Base-by-base conservation (phyloP, 2,113 vertebrate species). In the Leucopsar rothschildi region DNA sequence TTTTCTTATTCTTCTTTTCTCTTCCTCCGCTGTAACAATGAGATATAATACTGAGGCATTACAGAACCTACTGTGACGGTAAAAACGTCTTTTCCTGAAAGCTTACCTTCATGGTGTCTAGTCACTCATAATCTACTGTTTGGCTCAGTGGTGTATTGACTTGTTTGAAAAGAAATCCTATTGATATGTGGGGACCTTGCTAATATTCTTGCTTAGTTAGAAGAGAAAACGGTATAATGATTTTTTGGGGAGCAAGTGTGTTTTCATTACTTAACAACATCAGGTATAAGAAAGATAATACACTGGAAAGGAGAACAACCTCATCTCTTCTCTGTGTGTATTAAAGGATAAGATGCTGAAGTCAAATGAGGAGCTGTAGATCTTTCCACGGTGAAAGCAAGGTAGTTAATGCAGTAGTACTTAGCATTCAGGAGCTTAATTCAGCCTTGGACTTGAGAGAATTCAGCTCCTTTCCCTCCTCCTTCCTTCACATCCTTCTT, bases 381-480 rank as follows among this genome's bases (percentile, higher is more conserved):
- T 95, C 69, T 89, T 87, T 53, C 42, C 53, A 69, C 3, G 5
- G 65, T 50, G 70, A 82, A 91, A 91, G 72, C 1, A 2, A 85
- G 56, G 31, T 82, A 59, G 66, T 90, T 91, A 93, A 95, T 94
- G 94, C 92, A 96, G 91, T 68, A 86, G 53, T 92, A 69, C 69
- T 96, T 86, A 87, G 65, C 56, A 92, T 97, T 95, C 93, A 88
- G 40, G 79, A 85, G 72, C 89, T 87, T 96, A 77, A 82, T 89
- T 85, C 93, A 90, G 61, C 69, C 33, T 95, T 92, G 92, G 88
- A 93, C 82, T 93, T 92, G 6, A 47, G 92, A 91, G 75, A 88
- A 93, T 94, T 88, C 76, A 81, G 10, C 44, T 83, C 22, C 56
- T 59, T 95, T 76, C 63, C 75, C 71, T 92, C 50, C 71, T 22